Base-by-base conservation (phyloP, 2,113 vertebrate genomes). In the Gobiocypris rarus region DNA sequence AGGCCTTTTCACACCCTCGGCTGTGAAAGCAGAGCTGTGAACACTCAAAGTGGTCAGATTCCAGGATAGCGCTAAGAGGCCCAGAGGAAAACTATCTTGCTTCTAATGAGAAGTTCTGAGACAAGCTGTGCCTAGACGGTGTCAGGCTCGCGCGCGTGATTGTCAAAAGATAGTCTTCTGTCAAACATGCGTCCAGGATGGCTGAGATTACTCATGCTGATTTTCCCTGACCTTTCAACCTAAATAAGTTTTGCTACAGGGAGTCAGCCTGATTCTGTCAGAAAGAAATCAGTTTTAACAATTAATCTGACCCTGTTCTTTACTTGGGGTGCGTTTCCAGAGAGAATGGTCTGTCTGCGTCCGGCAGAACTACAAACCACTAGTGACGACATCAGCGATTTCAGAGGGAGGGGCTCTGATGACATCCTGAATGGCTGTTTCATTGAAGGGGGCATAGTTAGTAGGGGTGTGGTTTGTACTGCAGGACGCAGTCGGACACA, bases 91-190 rank as follows among this genome's bases (percentile, higher is more conserved):
- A 80, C 41, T 7, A 48, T 50, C 77, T 65, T 5, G 8, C 41
- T 80, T 65, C 50, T 80, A 80, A 67, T 65, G 77, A 80, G 77
- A 65, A 28, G 41, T 50, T 63, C 77, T 50, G 15, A 65, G 59
- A 65, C 59, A 4, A 31, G 56, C 43, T 45, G 9, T 50, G 59
- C 41, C 43, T 63, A 22, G 38, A 63, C 0, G 9, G 38, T 80
- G 58, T 80, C 77, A 80, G 15, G 59, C n/a, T 65, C 38, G 48
- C 38, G 48, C 73, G 65, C 26, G 1, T 34, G 59, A 80, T 43
- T 48, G 59, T 48, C 59, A 80, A 31, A 70, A 81, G 28, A 56
- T 24, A 24, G 19, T 38, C 45, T 81, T 81, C 63, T 70, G 79
- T 81, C 31, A 41, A 54, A 56, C 45, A 15, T 38, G 63, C 0